Base-by-base conservation (phyloP, 1,140 invertebrate species). In the Macrostomum lignano region DNA sequence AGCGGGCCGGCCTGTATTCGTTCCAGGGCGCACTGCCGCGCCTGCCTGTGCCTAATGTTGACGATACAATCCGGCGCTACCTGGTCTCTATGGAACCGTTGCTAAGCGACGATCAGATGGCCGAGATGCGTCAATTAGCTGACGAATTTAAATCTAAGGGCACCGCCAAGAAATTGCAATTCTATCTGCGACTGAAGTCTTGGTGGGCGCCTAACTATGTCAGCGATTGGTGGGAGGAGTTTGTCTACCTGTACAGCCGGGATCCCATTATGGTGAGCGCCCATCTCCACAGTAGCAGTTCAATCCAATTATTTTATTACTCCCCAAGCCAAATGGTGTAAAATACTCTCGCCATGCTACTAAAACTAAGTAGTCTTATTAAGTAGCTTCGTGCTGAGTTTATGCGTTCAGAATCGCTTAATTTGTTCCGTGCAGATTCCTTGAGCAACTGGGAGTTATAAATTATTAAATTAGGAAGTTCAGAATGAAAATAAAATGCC, bases 211-310 rank as follows among this genome's bases (percentile, higher is more conserved):
- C 9, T 24, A n/a, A 9, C 23, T 24, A 28, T 14, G 19, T 28
- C 19, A 15, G 14, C 15, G 88, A 96, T 69, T 98, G 88, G 88
- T 96, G 88, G 88, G 88, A 98, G 58, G 82, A 96, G 52, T 98
- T 86, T 52, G 82, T 96, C 17, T 96, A 96, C 51, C 63, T 96
- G 1, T 62, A 79, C 30, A 81, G 84, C 25, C 65, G 88, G 29
- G 73, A 74, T 7, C 78, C 88, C 0, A 67, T 98, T 9, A 88
- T 96, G 71, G 72, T n/a, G n/a, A n/a, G n/a, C n/a, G n/a, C n/a
- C n/a, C n/a, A n/a, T n/a, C n/a, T n/a, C n/a, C n/a, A n/a, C n/a
- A n/a, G n/a, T n/a, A n/a, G n/a, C n/a, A n/a, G n/a, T n/a, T n/a
- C n/a, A n/a, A n/a, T n/a, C n/a, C n/a, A n/a, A n/a, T n/a, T n/a